phyloP scores from a whole-genome alignment of 2,888 invertebrate species.

The Alloscopus bannaensis region DNA sequence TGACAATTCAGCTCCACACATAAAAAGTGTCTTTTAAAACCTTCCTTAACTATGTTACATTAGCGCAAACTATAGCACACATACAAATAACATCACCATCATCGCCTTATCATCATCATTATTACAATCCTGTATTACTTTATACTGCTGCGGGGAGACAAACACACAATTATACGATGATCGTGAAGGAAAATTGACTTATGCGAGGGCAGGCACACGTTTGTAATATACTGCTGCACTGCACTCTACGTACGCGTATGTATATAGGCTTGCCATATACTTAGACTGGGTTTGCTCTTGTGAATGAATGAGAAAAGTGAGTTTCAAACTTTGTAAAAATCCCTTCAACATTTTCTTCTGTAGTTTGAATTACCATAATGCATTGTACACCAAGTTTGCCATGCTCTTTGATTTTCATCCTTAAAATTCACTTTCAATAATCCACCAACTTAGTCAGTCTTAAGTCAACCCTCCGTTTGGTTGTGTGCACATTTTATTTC shows the following conservation, averaged over 20 bases:
- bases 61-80: not conserved
- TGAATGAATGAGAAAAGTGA: not conserved
- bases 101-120: not conserved
- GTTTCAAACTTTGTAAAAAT: conserved; percentile 46
- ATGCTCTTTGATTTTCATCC: conserved; percentile 69
- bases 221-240: not conserved
- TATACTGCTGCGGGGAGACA: not conserved
- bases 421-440: conserved; percentile 66
- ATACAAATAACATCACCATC: not conserved
- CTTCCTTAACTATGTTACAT: conserved; percentile 19
- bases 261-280: not conserved
- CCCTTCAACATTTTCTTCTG: conserved; percentile 42
- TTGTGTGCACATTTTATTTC: conserved; percentile 51
- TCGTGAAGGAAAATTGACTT: conserved; percentile 34
- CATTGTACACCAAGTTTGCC: conserved; percentile 42
- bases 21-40: no score
- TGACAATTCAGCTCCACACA: no score
- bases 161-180: conserved; percentile 10
- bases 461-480: conserved; percentile 64
- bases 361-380: no score
- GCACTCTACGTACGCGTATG: no score
- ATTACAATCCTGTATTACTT: not conserved
- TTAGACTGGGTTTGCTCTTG: no score
- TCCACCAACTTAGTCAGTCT: conserved; percentile 67
- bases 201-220: not conserved